These are phyloP conservation scores for Acanthisitta chloris DNA, from an alignment of 2,113 vertebrate genomes.

Conservation along the genomic window DNA sequence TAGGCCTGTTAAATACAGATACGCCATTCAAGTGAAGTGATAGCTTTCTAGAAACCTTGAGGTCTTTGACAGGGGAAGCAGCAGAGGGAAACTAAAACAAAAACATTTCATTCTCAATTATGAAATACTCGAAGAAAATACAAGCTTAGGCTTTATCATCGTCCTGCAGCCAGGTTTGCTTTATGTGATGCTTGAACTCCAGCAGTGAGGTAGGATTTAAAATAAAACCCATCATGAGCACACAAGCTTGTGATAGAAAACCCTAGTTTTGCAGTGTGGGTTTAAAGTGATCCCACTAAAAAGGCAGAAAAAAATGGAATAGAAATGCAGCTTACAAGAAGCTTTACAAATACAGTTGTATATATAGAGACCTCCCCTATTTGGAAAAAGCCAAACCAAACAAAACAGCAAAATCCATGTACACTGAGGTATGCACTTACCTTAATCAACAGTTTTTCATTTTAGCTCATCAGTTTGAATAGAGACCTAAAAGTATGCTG, in stretches of 20 bases:
- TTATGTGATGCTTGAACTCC: neutral
- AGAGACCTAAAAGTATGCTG: neutral
- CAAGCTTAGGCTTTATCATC: neutral
- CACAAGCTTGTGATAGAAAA: neutral
- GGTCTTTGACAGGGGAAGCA: neutral
- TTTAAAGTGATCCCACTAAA: neutral
- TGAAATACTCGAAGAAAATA: neutral
- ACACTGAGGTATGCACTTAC: neutral
- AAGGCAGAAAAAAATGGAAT: neutral
- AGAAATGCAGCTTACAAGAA: neutral
- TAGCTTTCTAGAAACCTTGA: neutral
- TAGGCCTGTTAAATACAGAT: neutral
- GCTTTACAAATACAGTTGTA: neutral
- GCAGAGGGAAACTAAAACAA: neutral
- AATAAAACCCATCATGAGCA: neutral
- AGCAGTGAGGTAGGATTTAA: slow-evolving; percentile 34
- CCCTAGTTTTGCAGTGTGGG: neutral
- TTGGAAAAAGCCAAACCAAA: neutral
- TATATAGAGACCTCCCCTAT: neutral
- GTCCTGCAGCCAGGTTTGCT: slow-evolving; percentile 16
- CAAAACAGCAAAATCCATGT: neutral
- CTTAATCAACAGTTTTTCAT: slow-evolving; percentile 58
- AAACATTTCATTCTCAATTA: neutral
- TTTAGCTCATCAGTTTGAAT: slow-evolving; percentile 40
- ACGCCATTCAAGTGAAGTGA: neutral